Base-by-base conservation (phyloP, 2,888 invertebrate species). In the Tachina lurida region DNA sequence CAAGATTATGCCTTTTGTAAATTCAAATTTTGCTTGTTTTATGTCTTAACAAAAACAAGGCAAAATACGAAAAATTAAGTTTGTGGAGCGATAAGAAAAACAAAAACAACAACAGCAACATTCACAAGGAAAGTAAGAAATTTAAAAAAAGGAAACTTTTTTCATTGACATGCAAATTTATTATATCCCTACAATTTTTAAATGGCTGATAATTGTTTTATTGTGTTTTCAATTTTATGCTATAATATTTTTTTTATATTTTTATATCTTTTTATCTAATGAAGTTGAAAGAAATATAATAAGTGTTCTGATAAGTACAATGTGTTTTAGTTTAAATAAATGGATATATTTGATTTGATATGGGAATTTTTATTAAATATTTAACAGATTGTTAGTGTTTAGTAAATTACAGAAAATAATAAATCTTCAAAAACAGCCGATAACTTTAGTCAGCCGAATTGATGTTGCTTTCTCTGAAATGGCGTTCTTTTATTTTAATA, bases 141-240 rank as follows among this genome's bases (percentile, higher is more conserved):
- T 67, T 71, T 22, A n/a, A 65, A 75, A 41, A 45, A 17, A 17
- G 56, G 15, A 58, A n/a, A 47, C 49, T 65, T 60, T 74, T 75
- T 86, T 87, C 78, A 87, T 88, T 90, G 90, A 88, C 89, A 91
- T 91, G 90, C 88, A 90, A 90, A 90, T 90, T 90, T 90, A 90
- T 90, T 90, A 89, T 89, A 89, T 90, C 90, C 89, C 90, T 87
- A 91, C 91, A 90, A 90, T 76, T 83, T 83, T 76, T 86, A 86
- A 86, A 86, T 86, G 76, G 79, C 76, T 86, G 86, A 83, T 86
- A 86, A 86, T 86, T 86, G 86, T 86, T 86, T 86, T 86, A 86
- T 86, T 76, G 79, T 83, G 82, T 86, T 73, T 83, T 47, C 76
- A 79, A 82, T 78, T 82, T 82, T 82, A 75, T 86, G 78, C 75